Evolutionary conservation across 2,113 vertebrate genomes (phyloP).

Genomic region (Vombatus ursinus): DNA sequence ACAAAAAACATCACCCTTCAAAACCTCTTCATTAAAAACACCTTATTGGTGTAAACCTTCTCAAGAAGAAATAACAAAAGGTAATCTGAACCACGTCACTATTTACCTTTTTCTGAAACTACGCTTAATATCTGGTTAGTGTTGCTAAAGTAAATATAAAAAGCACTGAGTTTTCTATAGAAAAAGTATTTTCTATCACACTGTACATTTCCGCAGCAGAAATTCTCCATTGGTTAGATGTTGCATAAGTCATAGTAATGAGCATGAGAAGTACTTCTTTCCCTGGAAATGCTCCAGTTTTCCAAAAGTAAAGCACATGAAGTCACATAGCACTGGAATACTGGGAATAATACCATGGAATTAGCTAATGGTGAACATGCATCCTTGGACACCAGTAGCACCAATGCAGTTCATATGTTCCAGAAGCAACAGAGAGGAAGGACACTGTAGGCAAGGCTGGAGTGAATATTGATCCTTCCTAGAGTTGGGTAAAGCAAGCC

Average conservation of each 20-base stretch:
- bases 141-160: constrained; percentile 69
- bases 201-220: neutral
- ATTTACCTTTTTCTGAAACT: constrained; percentile 49
- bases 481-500: constrained; percentile 49
- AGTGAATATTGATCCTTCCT: constrained; percentile 45
- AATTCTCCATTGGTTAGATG: constrained; percentile 38
- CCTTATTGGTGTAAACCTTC: neutral
- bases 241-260: neutral
- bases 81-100: constrained; percentile 50
- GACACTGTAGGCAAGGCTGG: neutral
- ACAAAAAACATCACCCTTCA: constrained; percentile 54
- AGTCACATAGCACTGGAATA: constrained; percentile 16
- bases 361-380: constrained; percentile 56
- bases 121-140: constrained; percentile 66
- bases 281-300: constrained; percentile 62
- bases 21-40: constrained; percentile 57
- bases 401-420: constrained; percentile 71
- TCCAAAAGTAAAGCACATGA: constrained; percentile 68
- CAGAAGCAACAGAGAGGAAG: constrained; percentile 42
- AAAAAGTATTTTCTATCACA: constrained; percentile 42
- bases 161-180: constrained; percentile 47
- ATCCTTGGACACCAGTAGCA: constrained; percentile 79
- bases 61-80: constrained; percentile 58
- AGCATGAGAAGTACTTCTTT: constrained; percentile 54
- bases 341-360: constrained; percentile 32